Conservation (phyloP, 1,140 invertebrate species). For the Globodera ellingtonae region DNA sequence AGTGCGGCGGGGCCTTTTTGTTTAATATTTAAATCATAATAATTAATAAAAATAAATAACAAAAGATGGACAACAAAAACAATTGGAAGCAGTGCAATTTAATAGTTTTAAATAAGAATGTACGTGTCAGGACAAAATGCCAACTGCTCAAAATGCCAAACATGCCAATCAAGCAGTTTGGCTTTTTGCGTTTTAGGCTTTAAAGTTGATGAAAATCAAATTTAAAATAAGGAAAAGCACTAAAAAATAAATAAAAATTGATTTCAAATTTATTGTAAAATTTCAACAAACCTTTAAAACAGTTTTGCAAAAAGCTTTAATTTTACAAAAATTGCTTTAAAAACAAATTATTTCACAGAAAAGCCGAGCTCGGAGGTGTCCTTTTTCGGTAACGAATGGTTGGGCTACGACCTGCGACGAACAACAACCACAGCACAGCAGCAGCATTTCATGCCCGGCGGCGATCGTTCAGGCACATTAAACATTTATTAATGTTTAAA, state of each 20-base stretch:
- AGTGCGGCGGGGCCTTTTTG: constrained; percentile 72
- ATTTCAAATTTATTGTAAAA: constrained; percentile 2
- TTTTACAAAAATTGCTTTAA: no score
- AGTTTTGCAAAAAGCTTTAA: no score
- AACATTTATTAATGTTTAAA: background rate
- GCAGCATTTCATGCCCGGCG: background rate
- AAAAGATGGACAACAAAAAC: no score
- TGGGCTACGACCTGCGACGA: constrained; percentile 79
- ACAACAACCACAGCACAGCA: background rate
- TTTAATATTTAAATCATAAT: background rate
- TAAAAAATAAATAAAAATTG: no score
- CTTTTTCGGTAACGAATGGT: constrained; percentile 85
- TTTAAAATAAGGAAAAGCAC: no score
- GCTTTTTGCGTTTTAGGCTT: constrained; percentile 17
- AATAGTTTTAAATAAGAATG: no score
- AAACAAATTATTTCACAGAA: constrained; percentile 71
- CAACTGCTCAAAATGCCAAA: no score
- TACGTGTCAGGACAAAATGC: no score
- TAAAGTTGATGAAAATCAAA: no score
- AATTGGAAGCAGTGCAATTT: no score
- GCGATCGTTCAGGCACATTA: no score
- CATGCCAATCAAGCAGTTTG: background rate
- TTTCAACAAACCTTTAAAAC: constrained; percentile 39
- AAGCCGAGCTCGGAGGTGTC: constrained; percentile 87
- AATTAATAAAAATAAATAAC: no score